Evolutionary conservation across 2,888 invertebrate species (phyloP), one percentile per base, ranked within the genome.

Genomic region (Erannis defoliaria): DNA sequence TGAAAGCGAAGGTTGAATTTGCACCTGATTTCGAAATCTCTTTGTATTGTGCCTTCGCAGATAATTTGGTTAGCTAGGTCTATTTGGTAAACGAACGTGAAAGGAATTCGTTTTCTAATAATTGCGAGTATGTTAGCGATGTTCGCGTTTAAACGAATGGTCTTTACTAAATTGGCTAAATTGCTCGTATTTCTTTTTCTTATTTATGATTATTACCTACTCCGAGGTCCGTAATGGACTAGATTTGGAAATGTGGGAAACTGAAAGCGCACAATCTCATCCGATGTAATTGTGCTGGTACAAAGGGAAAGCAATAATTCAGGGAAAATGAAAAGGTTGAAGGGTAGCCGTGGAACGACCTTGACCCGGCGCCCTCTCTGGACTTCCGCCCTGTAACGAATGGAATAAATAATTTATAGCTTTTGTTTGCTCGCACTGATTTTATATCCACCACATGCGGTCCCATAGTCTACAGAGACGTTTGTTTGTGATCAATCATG

Each of bases 351-450:
- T 80, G 68, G 61, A 70, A 49, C 77, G 87, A 80, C 89, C 90
- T 90, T 90, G 88, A 89, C 88, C 86, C 75, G 72, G 54, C 72
- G 64, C 64, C 46, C 35, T 29, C 38, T 40, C 77, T 80, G 82
- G 70, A 74, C 76, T 71, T 66, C 74, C 73, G 72, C 71, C 74
- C 74, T 58, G 73, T 76, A 71, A 67, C 63, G 59, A 70, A 71
- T 63, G 35, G 58, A 70, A 70, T 62, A 66, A 71, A 64, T 59
- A 64, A 59, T 62, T 62, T 69, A 66, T 69, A 60, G 62, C 50
- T 42, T 14, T 57, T 53, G 62, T 66, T 69, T 72, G 31, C 55
- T 68, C 63, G 57, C 54, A 46, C 62, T 62, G 62, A 66, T 62
- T 65, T 64, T 56, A 60, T 51, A 10, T 37, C 46, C 55, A n/a